Percentiles rank a stretch among this genome's conserved stretches.
These are phyloP conservation scores for Anadara kagoshimensis DNA, from an alignment of 1,140 invertebrate genomes.

Conservation along the genomic window DNA sequence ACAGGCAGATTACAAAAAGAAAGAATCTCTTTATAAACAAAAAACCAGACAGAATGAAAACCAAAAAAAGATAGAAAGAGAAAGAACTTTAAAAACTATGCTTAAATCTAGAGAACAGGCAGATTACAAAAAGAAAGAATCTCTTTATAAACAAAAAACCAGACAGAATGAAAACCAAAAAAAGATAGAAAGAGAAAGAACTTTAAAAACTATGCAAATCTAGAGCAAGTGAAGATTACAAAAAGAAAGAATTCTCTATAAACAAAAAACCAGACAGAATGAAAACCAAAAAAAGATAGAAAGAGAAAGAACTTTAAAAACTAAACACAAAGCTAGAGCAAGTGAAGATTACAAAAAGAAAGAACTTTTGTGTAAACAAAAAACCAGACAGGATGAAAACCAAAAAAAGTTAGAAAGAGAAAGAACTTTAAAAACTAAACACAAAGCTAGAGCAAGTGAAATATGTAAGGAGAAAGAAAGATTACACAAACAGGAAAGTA, in stretches of 20 bases:
- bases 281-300: not conserved
- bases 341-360: not conserved
- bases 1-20: not conserved
- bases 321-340: not conserved
- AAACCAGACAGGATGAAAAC: not conserved
- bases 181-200: not conserved
- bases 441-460: not conserved
- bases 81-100: not conserved
- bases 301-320: not conserved
- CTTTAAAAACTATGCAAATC: not conserved
- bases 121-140: not conserved
- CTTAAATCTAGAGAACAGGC: not conserved
- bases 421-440: not conserved
- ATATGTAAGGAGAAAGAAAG: not conserved
- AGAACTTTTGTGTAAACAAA: not conserved
- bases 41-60: conserved; percentile 2
- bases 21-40: not conserved
- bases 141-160: not conserved
- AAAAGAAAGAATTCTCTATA: not conserved
- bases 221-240: not conserved
- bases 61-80: not conserved
- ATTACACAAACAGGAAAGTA: not conserved
- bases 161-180: not conserved
- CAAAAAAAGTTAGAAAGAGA: not conserved
- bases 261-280: not conserved